Evolutionary conservation across 2,113 vertebrate species (phyloP), one percentile per base, ranked within the genome.

Genomic region (Tychaedon coryphoeus): DNA sequence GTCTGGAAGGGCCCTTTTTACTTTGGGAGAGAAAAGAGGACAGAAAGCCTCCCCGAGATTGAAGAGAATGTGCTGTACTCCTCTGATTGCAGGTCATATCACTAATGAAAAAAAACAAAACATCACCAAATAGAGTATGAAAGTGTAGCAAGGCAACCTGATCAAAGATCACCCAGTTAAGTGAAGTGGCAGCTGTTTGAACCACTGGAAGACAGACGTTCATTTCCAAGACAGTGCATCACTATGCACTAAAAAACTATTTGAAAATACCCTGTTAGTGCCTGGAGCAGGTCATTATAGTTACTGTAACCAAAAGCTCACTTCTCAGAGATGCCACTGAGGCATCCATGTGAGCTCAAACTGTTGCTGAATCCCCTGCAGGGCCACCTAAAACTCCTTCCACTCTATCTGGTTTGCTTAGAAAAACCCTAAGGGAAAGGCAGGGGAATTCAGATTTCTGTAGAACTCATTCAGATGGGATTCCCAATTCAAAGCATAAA

Each of bases 51-150:
- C 97, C 98, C 3, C 99, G 98, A 36, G 99, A 98, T 4, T 99
- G 98, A 54, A 99, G 98, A 36, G 98, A 97, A 60, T 98, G 96
- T 50, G 97, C 98, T 28, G 97, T 78, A 15, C 88, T 97, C 69
- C 98, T 98, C 97, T 99, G 99, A 96, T 98, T 99, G 76, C 98
- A 98, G 70, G 99, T 98, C 97, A 99, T 98, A 93, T 99, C 99
- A 70, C 99, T 99, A 92, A 40, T 42, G 74, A 50, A 61, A 87
- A 87, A 81, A 92, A 95, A n/a, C 33, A 23, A 82, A 45, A 36
- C 36, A 36, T 9, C 36, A 36, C 36, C 36, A 36, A 36, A 90
- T 4, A 50, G 29, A 74, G 56, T 23, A 62, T 78, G n/a, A 67
- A 26, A 33, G 19, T 17, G 15, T 23, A 80, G 36, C 4, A 11